A percentile compares a stretch with the other conserved stretches of the same genome.
Evolutionary conservation across 2,797 vertebrate genomes (phyloP).

Genomic region (Erpetoichthys calabaricus): DNA sequence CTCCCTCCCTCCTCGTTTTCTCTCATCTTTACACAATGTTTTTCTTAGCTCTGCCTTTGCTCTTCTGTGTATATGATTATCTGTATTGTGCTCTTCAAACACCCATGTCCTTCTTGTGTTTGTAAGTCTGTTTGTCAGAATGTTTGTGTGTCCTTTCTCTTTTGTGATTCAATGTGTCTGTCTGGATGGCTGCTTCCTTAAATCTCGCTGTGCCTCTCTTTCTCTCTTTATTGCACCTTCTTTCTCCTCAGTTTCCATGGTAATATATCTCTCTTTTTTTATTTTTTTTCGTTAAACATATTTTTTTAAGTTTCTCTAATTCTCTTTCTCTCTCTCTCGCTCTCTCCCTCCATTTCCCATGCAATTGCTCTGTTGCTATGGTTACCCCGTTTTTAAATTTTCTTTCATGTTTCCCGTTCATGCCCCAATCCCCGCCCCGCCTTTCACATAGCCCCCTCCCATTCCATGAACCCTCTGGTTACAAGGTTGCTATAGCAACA

Average conservation of each 20-base stretch:
- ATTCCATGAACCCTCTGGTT: neutral
- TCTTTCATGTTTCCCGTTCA: neutral
- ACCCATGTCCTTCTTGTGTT: too few species aligned
- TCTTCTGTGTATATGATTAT: neutral
- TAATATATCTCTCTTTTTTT: neutral
- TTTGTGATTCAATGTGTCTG: too few species aligned
- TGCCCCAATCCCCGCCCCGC: neutral
- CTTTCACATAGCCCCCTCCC: neutral
- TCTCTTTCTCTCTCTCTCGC: neutral
- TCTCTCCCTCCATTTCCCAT: neutral
- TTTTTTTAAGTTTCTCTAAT: neutral
- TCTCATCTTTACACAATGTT: neutral
- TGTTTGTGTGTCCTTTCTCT: too few species aligned
- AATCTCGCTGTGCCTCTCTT: neutral
- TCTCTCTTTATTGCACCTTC: neutral
- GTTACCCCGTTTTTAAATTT: constrained; percentile 2
- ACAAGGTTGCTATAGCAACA: constrained; percentile 4
- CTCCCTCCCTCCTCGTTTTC: neutral
- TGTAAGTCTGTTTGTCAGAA: too few species aligned
- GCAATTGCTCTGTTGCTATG: neutral
- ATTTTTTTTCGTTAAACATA: neutral
- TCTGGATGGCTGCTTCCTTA: too few species aligned
- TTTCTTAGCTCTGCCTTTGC: neutral
- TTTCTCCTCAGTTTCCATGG: neutral
- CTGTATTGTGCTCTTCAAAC: neutral